Percentiles rank a stretch among this genome's conserved stretches.
These are phyloP conservation scores for Scelioninae gen. 2 DNA, from an alignment of 2,888 invertebrate genomes.

Conservation along the genomic window DNA sequence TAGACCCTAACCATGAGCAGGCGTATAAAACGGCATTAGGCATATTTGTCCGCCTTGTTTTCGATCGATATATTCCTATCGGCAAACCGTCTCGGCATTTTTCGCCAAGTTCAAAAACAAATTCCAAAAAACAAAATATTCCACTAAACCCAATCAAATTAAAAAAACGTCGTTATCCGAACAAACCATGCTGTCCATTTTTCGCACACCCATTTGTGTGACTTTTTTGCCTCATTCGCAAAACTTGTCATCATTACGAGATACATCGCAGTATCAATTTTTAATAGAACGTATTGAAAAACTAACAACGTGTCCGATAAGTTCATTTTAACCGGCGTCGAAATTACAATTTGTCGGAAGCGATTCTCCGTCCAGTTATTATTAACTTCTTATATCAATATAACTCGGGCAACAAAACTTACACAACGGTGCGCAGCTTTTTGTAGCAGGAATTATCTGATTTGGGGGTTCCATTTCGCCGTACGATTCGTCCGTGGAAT, in stretches of 20 bases:
- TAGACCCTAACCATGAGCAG: slow-evolving; percentile 38
- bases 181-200: too few species aligned
- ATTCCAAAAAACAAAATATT: too few species aligned
- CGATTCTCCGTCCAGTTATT: too few species aligned
- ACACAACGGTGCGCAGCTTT: slow-evolving; percentile 24
- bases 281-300: too few species aligned
- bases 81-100: slow-evolving; percentile 1
- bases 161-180: too few species aligned
- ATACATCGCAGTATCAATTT: too few species aligned
- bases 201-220: too few species aligned
- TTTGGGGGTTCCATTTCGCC: slow-evolving; percentile 37
- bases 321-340: background rate
- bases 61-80: slow-evolving; percentile 34
- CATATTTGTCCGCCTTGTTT: slow-evolving; percentile 44
- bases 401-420: slow-evolving; percentile 30
- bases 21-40: slow-evolving; percentile 45
- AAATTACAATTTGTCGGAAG: background rate
- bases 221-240: too few species aligned
- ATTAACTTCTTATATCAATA: slow-evolving; percentile 40
- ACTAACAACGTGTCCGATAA: too few species aligned
- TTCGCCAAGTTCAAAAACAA: background rate
- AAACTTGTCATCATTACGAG: too few species aligned
- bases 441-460: slow-evolving; percentile 52
- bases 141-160: too few species aligned
- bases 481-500: slow-evolving; percentile 33